Conservation (phyloP, 2,888 invertebrate species). For the Tethea ocularis region DNA sequence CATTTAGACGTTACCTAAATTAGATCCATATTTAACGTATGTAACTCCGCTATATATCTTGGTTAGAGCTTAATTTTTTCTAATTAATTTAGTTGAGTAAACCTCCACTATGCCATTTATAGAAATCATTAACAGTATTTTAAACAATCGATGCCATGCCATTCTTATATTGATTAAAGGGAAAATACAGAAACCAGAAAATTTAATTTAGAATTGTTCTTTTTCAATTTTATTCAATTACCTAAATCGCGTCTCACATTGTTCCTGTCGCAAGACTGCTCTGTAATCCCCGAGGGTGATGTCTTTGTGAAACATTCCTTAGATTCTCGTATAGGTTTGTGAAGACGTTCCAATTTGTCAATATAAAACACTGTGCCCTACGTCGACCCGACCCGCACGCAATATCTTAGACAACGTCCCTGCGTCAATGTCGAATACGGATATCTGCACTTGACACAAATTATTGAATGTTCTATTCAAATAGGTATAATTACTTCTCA, state of each 20-base stretch:
- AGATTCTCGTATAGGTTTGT: slow-evolving; percentile 20
- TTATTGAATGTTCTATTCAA: too few species aligned
- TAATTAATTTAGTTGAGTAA: background rate
- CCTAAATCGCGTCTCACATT: slow-evolving; percentile 26
- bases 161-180: background rate
- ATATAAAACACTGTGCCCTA: slow-evolving; percentile 27
- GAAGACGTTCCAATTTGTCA: slow-evolving; percentile 39
- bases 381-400: slow-evolving; percentile 21
- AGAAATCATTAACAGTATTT: background rate
- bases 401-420: slow-evolving; percentile 25
- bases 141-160: background rate
- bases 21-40: background rate
- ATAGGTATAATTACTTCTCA: background rate
- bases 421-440: slow-evolving; percentile 29
- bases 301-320: slow-evolving; percentile 21
- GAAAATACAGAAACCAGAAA: too few species aligned
- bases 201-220: slow-evolving; percentile 17
- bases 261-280: slow-evolving; percentile 18
- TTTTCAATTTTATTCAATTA: slow-evolving; percentile 24
- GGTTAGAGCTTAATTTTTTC: background rate
- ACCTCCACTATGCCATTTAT: background rate
- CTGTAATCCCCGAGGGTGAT: slow-evolving; percentile 23
- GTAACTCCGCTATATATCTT: background rate
- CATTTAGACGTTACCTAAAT: background rate
- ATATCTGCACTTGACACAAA: slow-evolving; percentile 42